phyloP scores from a whole-genome alignment of 2,888 invertebrate genomes.

The Aelia acuminata region DNA sequence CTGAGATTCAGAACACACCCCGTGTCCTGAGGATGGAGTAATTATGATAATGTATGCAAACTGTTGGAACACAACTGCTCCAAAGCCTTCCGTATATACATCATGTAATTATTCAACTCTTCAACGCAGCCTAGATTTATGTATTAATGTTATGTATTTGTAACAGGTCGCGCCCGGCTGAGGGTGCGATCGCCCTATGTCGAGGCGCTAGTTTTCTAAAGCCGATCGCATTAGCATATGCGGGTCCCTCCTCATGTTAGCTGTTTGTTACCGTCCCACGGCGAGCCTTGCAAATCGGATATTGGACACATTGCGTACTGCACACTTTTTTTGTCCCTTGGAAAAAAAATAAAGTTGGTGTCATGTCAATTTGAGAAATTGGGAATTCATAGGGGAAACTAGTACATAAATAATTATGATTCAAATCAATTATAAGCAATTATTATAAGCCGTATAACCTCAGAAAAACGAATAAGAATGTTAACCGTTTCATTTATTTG shows the following conservation, averaged over 20 bases:
- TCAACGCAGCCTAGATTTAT: slow-evolving; percentile 25
- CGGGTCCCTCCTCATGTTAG: background rate
- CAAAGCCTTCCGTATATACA: slow-evolving; percentile 22
- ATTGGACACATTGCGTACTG: background rate
- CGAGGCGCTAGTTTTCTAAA: background rate
- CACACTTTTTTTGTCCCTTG: background rate
- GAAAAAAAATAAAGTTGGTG: background rate
- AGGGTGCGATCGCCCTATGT: background rate
- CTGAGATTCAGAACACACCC: background rate
- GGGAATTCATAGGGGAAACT: background rate
- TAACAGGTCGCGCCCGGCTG: background rate
- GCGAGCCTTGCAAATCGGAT: background rate
- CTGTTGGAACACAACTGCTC: slow-evolving; percentile 36
- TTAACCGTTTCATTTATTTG: too few species aligned
- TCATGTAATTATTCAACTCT: slow-evolving; percentile 46
- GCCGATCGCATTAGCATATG: slow-evolving; percentile 10
- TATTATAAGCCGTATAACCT: too few species aligned
- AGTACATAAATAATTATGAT: background rate
- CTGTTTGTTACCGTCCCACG: background rate
- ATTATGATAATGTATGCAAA: slow-evolving; percentile 44
- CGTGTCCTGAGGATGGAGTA: slow-evolving; percentile 4
- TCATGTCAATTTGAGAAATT: too few species aligned
- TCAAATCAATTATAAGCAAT: background rate
- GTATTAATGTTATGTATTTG: slow-evolving; percentile 14
- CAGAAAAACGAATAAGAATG: too few species aligned